Evolutionary conservation across 2,113 vertebrate genomes (phyloP), one percentile per base, ranked within the genome.

Genomic region (Poeciliopsis prolifica): DNA sequence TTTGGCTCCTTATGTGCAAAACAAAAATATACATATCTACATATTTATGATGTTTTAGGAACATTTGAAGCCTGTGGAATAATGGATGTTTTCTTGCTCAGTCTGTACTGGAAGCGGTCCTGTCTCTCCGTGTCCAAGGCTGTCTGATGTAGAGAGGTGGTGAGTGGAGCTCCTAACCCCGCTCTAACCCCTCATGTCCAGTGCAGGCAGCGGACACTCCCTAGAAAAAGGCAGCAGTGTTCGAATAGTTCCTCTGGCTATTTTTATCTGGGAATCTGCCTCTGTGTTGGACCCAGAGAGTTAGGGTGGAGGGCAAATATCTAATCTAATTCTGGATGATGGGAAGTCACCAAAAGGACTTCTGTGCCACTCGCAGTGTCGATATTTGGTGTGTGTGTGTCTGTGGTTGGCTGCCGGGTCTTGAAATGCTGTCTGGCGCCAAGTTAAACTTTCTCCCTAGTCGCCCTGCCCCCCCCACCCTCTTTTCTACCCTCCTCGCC

Each of bases 201-300:
- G 77, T 82, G 76, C 63, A 89, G 87, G 89, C 85, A 86, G 86
- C 88, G 86, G 91, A 91, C 91, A 87, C 92, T 91, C 90, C 91
- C 88, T 77, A 68, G 83, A 90, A 86, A 90, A 91, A 92, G 80
- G 75, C 90, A 90, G 87, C 88, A 89, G 87, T 86, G 89, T 91
- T 92, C 87, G 91, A 92, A 93, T 94, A 93, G 88, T 94, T 93
- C 88, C 88, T 87, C 81, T 70, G 74, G 91, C 92, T 94, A 94
- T 95, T 94, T 94, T 92, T 93, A 93, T 94, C 92, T 94, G 93
- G 90, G 94, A 93, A 92, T 93, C 90, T 92, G 91, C 91, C 84
- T 89, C 90, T 92, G 87, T 86, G 88, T 86, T 79, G 87, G 91
- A 89, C 88, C 86, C 83, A 77, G 85, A 80, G 81, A 87, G 82